These are phyloP conservation scores for Platysternon megacephalum DNA, from an alignment of 2,113 vertebrate genomes.

Conservation along the genomic window DNA sequence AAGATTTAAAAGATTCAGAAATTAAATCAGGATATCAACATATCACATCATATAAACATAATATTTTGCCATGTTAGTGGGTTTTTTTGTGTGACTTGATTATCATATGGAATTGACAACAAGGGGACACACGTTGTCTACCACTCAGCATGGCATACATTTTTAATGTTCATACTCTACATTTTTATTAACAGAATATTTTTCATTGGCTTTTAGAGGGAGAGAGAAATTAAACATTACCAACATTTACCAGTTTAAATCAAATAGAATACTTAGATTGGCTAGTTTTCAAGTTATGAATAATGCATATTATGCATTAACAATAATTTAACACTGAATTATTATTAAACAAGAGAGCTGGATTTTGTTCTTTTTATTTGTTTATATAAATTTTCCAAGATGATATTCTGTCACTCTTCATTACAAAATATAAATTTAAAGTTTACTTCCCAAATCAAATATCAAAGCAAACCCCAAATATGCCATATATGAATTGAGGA, in stretches of 20 bases:
- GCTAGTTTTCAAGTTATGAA: background rate
- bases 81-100: background rate
- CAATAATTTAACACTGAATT: background rate
- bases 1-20: background rate
- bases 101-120: background rate
- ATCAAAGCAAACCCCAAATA: background rate
- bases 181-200: background rate
- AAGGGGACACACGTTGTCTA: background rate
- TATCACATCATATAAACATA: background rate
- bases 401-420: background rate
- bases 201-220: background rate
- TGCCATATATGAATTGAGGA: background rate
- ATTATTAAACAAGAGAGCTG: background rate
- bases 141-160: background rate
- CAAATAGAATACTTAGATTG: background rate
- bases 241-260: background rate
- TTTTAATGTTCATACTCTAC: background rate
- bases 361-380: background rate
- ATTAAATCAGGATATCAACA: background rate
- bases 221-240: background rate
- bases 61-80: rapidly evolving
- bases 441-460: background rate
- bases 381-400: background rate
- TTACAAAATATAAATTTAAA: background rate
- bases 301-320: background rate